Base-by-base conservation (phyloP, 1,140 invertebrate species). In the Battus philenor region DNA sequence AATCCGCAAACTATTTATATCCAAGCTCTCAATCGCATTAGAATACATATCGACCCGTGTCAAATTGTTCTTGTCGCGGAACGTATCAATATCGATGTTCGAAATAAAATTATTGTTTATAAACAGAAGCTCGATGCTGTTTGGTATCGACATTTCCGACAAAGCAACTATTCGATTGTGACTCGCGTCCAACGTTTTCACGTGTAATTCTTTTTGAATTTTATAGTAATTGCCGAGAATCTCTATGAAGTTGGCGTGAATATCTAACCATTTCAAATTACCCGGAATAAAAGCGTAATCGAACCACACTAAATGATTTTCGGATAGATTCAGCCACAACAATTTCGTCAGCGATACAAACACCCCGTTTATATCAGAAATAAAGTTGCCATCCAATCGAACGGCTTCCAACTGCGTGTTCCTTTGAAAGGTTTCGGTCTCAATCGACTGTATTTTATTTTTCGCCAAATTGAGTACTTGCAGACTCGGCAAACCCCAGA, bases 51-150 rank as follows among this genome's bases (percentile, higher is more conserved):
- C 94, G 27, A 95, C 94, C 18, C 93, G 88, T 8, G 91, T 92
- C 32, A 96, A 84, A 78, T 94, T 94, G 9, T 79, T 87, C 79
- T 95, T 96, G 34, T 91, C 90, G 56, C 92, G 81, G 74, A 96
- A 95, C 5, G 93, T 94, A 56, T 94, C 92, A 2, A 91, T 89
- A 51, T 94, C 92, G 13, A 96, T 90, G 16, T 78, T 89, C 2
- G 88, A 87, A 56, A 96, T 94, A 41, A 90, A 88, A 75, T 96
- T 96, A 72, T 95, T 93, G 68, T 94, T 94, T 56, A 96, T 89
- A 80, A 94, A 94, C 38, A 96, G 79, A 48, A 93, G 76, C 71
- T 95, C 93, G 17, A 95, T 89, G 39, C 91, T 92, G 56, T 94
- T 91, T 0, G 94, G 94, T 54, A 96, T 88, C 6, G 92, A 91